Base-by-base conservation (phyloP, 1,140 invertebrate species). In the Steinernema khuongi region DNA sequence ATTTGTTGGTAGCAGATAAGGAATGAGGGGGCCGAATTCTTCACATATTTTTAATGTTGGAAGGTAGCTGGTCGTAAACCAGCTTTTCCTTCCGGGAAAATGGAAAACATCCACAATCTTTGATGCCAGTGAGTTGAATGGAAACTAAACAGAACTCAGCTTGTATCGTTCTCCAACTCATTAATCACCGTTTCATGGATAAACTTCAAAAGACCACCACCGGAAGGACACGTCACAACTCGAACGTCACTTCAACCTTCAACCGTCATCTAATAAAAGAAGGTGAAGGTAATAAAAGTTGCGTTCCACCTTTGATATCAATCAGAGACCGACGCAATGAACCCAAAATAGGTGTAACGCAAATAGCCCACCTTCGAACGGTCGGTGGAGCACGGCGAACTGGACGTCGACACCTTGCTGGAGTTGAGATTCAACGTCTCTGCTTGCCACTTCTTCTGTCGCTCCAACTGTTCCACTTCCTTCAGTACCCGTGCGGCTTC, bases 11-110 rank as follows among this genome's bases (percentile, higher is more conserved):
- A 41, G 36, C 36, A 7, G 36, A 41, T 41, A 41, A 41, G 7
- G 36, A 41, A n/a, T n/a, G n/a, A n/a, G 36, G 7, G 36, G 7
- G n/a, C n/a, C 36, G n/a, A 41, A 41, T 41, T 41, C 36, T 41
- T 41, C 36, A 41, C 36, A 41, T 41, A 11, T 41, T 41, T 41
- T 41, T n/a, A n/a, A n/a, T n/a, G n/a, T 43, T 43, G 41, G 41
- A n/a, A 43, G 41, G 17, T n/a, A 43, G 41, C 41, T n/a, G 41
- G 17, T 43, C n/a, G 41, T n/a, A 43, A 43, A n/a, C 41, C 41
- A 43, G 41, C 41, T 43, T n/a, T 43, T 43, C 17, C 41, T 43
- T 43, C 22, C 28, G 29, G 11, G 11, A 71, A 71, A 71, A n/a
- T n/a, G n/a, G n/a, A n/a, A n/a, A n/a, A n/a, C n/a, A n/a, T n/a